Evolutionary conservation across 2,888 invertebrate genomes (phyloP).

Genomic region (Vesta saturnalis): DNA sequence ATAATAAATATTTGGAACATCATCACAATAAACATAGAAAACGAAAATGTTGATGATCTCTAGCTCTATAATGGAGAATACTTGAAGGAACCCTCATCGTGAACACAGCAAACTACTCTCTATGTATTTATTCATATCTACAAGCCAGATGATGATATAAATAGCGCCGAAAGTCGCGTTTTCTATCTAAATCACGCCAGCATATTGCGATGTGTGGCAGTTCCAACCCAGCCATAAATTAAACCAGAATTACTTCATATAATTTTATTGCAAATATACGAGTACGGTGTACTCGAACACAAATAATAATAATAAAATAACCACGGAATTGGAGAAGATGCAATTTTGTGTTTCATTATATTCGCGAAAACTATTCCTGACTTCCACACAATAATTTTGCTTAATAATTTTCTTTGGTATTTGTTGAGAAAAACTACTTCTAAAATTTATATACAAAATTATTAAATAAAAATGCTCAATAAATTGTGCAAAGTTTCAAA

Average conservation of each 20-base stretch:
- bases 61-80: constrained; percentile 9
- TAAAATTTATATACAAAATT: constrained; percentile 2
- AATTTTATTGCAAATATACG: constrained; percentile 53
- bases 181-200: constrained; percentile 60
- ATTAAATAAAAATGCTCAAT: constrained; percentile 10
- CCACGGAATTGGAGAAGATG: constrained; percentile 25
- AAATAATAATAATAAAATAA: constrained; percentile 36
- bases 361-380: background rate
- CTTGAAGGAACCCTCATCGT: constrained; percentile 22
- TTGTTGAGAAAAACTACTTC: background rate
- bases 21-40: background rate
- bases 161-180: constrained; percentile 60
- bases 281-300: constrained; percentile 41
- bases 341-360: constrained; percentile 19
- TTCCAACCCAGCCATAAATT: constrained; percentile 55
- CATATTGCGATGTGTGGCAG: constrained; percentile 58
- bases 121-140: constrained; percentile 60
- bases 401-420: too few relatives aligned
- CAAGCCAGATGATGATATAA: constrained; percentile 61
- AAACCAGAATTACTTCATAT: constrained; percentile 57
- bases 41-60: constrained; percentile 6
- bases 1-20: too few relatives aligned
- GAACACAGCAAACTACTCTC: constrained; percentile 38
- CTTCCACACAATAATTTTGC: too few relatives aligned
- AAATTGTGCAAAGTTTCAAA: constrained; percentile 13